These are phyloP conservation scores for Aromia moschata DNA, from an alignment of 2,888 invertebrate species.

Conservation along the genomic window DNA sequence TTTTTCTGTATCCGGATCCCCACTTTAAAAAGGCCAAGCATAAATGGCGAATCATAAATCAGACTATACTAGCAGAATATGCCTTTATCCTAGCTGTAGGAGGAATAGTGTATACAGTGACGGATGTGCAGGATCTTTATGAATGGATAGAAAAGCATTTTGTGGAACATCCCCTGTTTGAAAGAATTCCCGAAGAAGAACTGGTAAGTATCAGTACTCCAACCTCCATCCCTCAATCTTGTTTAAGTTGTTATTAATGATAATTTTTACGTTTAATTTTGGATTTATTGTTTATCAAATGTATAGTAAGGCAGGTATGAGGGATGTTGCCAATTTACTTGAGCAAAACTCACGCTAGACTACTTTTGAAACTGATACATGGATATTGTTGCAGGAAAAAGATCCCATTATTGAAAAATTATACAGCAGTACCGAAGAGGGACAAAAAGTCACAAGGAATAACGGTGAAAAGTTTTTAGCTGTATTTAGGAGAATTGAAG, in stretches of 20 bases:
- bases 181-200: constrained; percentile 76
- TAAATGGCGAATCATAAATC: constrained; percentile 98
- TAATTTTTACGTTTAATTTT: no score
- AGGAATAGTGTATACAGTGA: constrained; percentile 93
- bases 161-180: constrained; percentile 88
- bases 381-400: constrained; percentile 73
- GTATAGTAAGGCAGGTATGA: no score
- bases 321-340: no score
- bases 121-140: constrained; percentile 96
- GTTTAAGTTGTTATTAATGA: constrained; percentile 1
- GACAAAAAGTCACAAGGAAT: constrained; percentile 96
- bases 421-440: constrained; percentile 95
- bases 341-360: no score
- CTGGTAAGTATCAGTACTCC: constrained; percentile 73
- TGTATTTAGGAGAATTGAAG: constrained; percentile 78
- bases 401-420: constrained; percentile 92
- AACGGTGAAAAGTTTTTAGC: constrained; percentile 94
- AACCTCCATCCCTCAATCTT: no score
- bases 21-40: constrained; percentile 99
- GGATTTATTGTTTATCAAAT: no score
- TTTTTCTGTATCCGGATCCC: constrained; percentile 98
- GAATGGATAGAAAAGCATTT: constrained; percentile 98
- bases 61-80: constrained; percentile 93
- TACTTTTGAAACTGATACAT: no score
- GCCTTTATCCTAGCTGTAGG: constrained; percentile 89